phyloP scores from a whole-genome alignment of 1,140 invertebrate genomes.

The Neodiprion virginianus region DNA sequence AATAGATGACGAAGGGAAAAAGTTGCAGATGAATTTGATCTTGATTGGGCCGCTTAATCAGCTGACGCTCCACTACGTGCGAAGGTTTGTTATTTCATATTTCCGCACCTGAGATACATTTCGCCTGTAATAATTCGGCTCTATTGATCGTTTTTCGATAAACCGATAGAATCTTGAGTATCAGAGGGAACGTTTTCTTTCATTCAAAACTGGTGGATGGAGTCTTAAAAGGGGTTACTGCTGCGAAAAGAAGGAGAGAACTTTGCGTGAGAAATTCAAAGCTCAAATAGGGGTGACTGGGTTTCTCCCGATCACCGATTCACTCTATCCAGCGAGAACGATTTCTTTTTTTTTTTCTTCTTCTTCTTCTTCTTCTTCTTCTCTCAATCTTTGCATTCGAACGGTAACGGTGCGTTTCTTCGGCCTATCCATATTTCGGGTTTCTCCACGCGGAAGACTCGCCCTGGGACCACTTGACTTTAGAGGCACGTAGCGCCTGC shows the following conservation, averaged over 20 bases:
- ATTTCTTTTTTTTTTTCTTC: not conserved
- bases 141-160: not conserved
- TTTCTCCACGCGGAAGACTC: not conserved
- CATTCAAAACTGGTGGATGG: not conserved
- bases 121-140: not conserved
- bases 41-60: not conserved
- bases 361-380: not conserved
- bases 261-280: not conserved
- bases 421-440: constrained; percentile 6
- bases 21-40: not conserved
- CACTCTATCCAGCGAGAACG: not conserved
- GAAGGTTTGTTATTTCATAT: too few relatives aligned
- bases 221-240: not conserved
- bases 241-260: not conserved
- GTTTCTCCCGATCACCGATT: not conserved
- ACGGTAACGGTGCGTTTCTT: not conserved
- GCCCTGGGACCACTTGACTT: not conserved
- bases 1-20: too few relatives aligned
- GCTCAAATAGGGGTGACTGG: not conserved
- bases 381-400: not conserved
- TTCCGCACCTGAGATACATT: not conserved
- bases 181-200: not conserved
- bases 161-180: not conserved
- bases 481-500: not conserved
- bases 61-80: not conserved